Conservation (phyloP, 2,797 vertebrate genomes). For the Oreochromis mossambicus region DNA sequence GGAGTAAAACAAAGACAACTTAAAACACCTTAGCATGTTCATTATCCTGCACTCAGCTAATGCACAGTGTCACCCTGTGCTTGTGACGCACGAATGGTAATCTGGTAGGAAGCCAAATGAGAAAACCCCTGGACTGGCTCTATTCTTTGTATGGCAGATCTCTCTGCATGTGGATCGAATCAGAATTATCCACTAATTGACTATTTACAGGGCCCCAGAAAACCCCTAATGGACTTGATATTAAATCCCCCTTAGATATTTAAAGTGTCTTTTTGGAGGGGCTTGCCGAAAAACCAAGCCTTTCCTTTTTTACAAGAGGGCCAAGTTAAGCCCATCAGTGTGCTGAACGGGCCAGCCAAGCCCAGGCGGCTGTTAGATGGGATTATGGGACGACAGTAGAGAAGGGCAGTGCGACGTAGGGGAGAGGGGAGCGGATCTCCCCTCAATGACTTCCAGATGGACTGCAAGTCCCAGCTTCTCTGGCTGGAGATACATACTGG, state of each 20-base stretch:
- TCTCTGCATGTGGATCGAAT: constrained; percentile 98
- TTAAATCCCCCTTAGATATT: constrained; percentile 93
- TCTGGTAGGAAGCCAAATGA: background rate
- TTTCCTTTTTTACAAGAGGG: constrained; percentile 90
- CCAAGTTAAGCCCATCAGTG: constrained; percentile 85
- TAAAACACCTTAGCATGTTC: constrained; percentile 18
- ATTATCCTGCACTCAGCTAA: background rate
- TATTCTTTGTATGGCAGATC: constrained; percentile 69
- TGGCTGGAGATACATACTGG: constrained; percentile 59
- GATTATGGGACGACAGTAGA: constrained; percentile 82
- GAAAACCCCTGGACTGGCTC: constrained; percentile 1
- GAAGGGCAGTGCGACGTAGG: constrained; percentile 76
- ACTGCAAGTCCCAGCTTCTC: constrained; percentile 59
- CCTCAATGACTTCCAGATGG: constrained; percentile 91
- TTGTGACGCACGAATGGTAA: constrained; percentile 12
- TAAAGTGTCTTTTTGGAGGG: constrained; percentile 91
- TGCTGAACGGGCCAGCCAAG: constrained; percentile 74
- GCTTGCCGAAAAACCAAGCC: constrained; percentile 76
- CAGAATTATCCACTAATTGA: constrained; percentile 98
- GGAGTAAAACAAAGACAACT: background rate
- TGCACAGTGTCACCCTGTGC: background rate
- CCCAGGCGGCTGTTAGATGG: constrained; percentile 76
- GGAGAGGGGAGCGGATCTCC: constrained; percentile 76
- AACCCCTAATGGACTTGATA: constrained; percentile 97
- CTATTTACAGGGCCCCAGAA: constrained; percentile 95